These are phyloP conservation scores for Patagioenas fasciata DNA, from an alignment of 2,113 vertebrate species.

Conservation along the genomic window DNA sequence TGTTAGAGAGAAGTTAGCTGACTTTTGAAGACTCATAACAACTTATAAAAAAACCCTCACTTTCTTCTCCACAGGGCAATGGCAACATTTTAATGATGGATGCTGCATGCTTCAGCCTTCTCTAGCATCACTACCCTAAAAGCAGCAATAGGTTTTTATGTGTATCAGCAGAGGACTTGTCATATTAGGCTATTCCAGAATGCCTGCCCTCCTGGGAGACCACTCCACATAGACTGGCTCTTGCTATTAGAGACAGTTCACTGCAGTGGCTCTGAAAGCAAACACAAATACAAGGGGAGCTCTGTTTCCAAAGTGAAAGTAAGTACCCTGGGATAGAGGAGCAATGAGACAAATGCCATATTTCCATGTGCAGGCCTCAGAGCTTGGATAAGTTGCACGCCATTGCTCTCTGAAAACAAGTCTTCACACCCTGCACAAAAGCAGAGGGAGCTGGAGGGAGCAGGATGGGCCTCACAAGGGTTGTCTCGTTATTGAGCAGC, in stretches of 20 bases:
- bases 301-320: not conserved
- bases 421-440: not conserved
- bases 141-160: not conserved
- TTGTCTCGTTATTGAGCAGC: not conserved
- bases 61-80: not conserved
- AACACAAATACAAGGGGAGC: not conserved
- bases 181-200: not conserved
- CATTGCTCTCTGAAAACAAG: not conserved
- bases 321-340: accelerated
- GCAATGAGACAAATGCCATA: not conserved
- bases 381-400: not conserved
- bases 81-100: not conserved
- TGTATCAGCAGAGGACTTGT: not conserved
- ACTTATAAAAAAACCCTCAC: not conserved
- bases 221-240: accelerated
- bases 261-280: not conserved
- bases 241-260: not conserved
- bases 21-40: not conserved
- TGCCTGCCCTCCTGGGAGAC: not conserved
- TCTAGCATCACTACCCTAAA: not conserved
- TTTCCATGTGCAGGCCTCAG: not conserved
- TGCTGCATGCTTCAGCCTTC: not conserved
- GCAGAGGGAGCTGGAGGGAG: not conserved
- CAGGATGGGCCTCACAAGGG: not conserved
- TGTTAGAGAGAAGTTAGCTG: not conserved